Conservation (phyloP, 2,888 invertebrate species). For the Lasius platythorax region DNA sequence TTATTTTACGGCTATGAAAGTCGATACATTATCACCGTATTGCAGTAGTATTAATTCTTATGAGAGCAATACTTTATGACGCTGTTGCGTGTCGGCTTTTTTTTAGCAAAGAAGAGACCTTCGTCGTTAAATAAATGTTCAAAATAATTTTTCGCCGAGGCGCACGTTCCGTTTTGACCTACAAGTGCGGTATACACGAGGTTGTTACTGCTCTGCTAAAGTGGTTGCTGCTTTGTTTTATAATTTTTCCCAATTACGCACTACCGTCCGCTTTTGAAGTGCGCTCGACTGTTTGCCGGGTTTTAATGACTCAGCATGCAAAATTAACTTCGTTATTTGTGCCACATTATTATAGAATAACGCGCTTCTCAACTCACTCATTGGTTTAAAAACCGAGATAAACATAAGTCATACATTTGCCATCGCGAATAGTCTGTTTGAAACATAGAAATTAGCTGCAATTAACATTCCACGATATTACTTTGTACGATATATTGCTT, state of each 20-base stretch:
- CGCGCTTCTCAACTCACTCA: conserved; percentile 9
- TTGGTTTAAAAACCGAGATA: conserved; percentile 30
- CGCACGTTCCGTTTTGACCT: conserved; percentile 10
- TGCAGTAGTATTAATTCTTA: neutral
- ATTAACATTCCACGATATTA: neutral
- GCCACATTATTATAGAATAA: conserved; percentile 50
- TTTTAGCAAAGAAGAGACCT: conserved; percentile 24
- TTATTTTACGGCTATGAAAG: conserved; percentile 20
- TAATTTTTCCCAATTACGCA: conserved; percentile 73
- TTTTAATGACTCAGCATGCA: conserved; percentile 71
- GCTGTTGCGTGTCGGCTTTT: neutral
- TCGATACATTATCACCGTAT: neutral
- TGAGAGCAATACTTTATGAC: neutral
- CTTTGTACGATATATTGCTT: no score
- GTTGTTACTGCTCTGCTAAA: conserved; percentile 69
- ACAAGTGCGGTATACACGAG: conserved; percentile 53
- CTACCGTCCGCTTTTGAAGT: conserved; percentile 59
- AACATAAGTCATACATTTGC: neutral
- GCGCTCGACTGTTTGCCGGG: conserved; percentile 71
- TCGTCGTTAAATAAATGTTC: conserved; percentile 59
- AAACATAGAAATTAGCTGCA: conserved; percentile 2
- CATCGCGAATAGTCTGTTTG: neutral
- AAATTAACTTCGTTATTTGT: conserved; percentile 75
- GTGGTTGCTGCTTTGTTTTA: conserved; percentile 67
- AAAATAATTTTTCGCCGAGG: conserved; percentile 47